Evolutionary conservation across 2,797 vertebrate species (phyloP).

Genomic region (Gymnothorax javanicus): DNA sequence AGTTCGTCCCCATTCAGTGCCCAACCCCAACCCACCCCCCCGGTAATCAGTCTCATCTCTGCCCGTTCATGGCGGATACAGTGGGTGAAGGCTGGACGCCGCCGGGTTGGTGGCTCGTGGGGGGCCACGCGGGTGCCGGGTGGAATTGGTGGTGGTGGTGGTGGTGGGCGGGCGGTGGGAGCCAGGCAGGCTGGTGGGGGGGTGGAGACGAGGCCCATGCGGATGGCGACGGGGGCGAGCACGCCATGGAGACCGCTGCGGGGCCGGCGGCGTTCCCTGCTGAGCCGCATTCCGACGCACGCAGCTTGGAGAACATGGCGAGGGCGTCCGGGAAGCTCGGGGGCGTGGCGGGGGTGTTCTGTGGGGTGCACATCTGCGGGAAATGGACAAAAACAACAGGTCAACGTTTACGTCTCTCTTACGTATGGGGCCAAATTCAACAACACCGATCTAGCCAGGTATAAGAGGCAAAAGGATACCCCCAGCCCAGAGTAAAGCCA

Average conservation of each 20-base stretch:
- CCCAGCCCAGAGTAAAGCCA: too few species aligned
- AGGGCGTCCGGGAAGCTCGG: conserved; percentile 93
- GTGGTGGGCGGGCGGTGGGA: conserved; percentile 79
- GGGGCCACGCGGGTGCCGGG: conserved; percentile 82
- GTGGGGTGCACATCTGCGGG: conserved; percentile 89
- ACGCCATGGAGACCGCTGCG: conserved; percentile 74
- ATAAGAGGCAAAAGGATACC: too few species aligned
- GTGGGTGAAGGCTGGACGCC: conserved; percentile 74
- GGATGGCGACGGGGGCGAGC: conserved; percentile 80
- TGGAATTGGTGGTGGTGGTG: conserved; percentile 75
- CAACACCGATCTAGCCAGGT: too few species aligned
- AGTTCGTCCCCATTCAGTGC: background rate
- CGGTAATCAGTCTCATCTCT: conserved; percentile 80
- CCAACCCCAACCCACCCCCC: background rate
- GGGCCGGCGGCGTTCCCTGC: conserved; percentile 64
- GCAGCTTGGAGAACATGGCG: conserved; percentile 94
- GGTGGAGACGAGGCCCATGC: conserved; percentile 88
- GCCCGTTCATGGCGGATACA: conserved; percentile 78
- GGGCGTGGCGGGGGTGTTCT: conserved; percentile 91
- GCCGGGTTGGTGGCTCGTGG: conserved; percentile 64
- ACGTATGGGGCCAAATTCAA: too few species aligned
- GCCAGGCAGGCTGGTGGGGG: conserved; percentile 77
- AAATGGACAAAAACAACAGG: too few species aligned
- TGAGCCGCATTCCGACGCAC: conserved; percentile 78
- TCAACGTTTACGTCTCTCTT: too few species aligned